phyloP scores from a whole-genome alignment of 2,797 vertebrate species.

The Leptatherina wallacei region DNA sequence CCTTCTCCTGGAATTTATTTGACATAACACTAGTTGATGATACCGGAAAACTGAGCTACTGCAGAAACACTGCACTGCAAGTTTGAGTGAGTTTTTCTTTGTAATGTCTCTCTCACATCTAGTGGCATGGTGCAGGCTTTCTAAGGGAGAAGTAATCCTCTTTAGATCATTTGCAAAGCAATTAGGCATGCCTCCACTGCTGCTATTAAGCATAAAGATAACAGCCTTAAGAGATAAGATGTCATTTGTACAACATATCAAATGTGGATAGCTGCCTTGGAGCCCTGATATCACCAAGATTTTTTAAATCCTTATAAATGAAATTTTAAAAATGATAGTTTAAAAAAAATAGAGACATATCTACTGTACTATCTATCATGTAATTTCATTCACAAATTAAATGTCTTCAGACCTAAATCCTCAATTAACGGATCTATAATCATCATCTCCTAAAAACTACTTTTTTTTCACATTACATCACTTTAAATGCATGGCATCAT shows the following conservation, averaged over 20 bases:
- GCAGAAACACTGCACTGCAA: constrained; percentile 49
- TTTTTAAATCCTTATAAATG: constrained; percentile 76
- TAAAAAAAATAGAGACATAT: constrained; percentile 55
- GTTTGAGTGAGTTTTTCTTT: constrained; percentile 55
- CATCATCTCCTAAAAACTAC: constrained; percentile 70
- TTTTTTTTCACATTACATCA: constrained; percentile 57
- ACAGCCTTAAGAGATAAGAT: constrained; percentile 79
- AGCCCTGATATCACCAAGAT: constrained; percentile 73
- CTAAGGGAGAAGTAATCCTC: constrained; percentile 73
- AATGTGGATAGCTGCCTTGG: constrained; percentile 80
- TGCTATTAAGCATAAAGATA: constrained; percentile 80
- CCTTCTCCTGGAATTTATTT: constrained; percentile 25
- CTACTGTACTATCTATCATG: constrained; percentile 64
- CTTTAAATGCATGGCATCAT: constrained; percentile 64
- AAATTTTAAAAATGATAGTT: constrained; percentile 65
- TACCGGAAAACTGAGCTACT: constrained; percentile 29
- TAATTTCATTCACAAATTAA: constrained; percentile 64
- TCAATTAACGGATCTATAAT: constrained; percentile 65
- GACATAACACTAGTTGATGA: constrained; percentile 11
- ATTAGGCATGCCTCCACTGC: constrained; percentile 79
- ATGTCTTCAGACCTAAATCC: constrained; percentile 65
- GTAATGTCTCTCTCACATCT: constrained; percentile 71
- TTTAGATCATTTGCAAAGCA: constrained; percentile 81
- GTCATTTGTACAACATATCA: constrained; percentile 76
- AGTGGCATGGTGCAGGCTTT: constrained; percentile 64